Percentiles rank a stretch among this genome's conserved stretches.
phyloP scores from a whole-genome alignment of 2,797 vertebrate species.

The Zonotrichia albicollis region DNA sequence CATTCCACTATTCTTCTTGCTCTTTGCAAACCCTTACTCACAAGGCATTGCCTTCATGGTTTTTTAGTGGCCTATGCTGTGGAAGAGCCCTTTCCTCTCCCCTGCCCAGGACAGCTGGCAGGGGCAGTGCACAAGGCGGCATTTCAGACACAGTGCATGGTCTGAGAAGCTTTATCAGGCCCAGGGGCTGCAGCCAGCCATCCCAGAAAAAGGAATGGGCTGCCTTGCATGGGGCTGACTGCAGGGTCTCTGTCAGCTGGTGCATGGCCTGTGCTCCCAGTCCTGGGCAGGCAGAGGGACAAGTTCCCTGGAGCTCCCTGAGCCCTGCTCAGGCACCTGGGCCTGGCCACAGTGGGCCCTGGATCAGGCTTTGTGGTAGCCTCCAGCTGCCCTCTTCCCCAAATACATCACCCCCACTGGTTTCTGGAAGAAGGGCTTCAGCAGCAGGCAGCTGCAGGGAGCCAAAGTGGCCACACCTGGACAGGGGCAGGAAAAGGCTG shows the following conservation, averaged over 20 bases:
- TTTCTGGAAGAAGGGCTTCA: background rate
- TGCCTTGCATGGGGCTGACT: background rate
- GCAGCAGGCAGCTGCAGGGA: background rate
- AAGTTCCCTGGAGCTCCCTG: rapidly evolving
- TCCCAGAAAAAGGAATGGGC: background rate
- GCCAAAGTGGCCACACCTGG: background rate
- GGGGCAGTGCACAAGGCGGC: background rate
- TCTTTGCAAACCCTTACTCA: background rate
- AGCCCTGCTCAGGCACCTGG: background rate
- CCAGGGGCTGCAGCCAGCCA: rapidly evolving
- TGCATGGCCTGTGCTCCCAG: background rate
- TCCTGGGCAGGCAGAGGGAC: background rate
- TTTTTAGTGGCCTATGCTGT: background rate
- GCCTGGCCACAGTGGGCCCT: background rate
- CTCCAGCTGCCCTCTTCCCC: background rate
- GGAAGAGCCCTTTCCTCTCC: background rate
- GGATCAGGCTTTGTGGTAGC: background rate
- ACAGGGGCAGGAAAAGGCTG: background rate
- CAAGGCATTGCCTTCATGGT: rapidly evolving
- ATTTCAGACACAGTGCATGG: background rate
- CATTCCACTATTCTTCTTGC: background rate
- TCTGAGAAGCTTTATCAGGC: background rate
- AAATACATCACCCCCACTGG: rapidly evolving
- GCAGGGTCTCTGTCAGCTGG: background rate
- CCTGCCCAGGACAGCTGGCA: background rate